Percentiles rank a stretch among this genome's conserved stretches.
Conservation (phyloP, 1,140 invertebrate genomes). For the Zeugodacus cucurbitae region DNA sequence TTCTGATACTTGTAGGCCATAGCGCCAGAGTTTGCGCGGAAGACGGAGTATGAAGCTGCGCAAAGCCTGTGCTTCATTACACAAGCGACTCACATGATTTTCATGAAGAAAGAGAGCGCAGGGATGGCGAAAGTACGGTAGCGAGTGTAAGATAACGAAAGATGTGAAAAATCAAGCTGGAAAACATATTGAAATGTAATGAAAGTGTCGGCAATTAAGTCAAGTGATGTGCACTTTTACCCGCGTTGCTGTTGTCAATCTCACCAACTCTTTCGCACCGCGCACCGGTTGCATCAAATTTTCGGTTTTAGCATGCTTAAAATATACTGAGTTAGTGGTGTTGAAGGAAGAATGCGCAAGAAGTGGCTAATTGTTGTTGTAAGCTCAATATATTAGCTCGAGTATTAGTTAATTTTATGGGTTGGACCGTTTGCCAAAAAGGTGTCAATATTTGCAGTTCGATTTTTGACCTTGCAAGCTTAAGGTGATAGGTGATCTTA, state of each 20-base stretch:
- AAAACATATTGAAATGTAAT: background rate
- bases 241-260: background rate
- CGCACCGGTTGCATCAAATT: background rate
- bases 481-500: background rate
- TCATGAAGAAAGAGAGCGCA: background rate
- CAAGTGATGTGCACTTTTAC: constrained; percentile 32
- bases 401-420: no score
- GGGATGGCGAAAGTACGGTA: background rate
- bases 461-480: no score
- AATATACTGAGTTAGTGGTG: no score
- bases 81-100: background rate
- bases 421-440: no score
- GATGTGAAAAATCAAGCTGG: background rate
- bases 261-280: background rate
- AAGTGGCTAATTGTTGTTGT: background rate
- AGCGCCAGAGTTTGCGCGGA: background rate
- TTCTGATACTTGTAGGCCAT: background rate
- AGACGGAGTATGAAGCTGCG: background rate
- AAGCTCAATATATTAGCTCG: no score
- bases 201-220: constrained; percentile 41
- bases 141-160: background rate
- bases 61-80: background rate
- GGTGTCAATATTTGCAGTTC: no score
- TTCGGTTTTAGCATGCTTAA: background rate
- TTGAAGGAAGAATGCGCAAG: background rate